A percentile compares a stretch with the other conserved stretches of the same genome.
These are phyloP conservation scores for Stegodyphus mimosarum DNA, from an alignment of 1,140 invertebrate genomes.

Conservation along the genomic window DNA sequence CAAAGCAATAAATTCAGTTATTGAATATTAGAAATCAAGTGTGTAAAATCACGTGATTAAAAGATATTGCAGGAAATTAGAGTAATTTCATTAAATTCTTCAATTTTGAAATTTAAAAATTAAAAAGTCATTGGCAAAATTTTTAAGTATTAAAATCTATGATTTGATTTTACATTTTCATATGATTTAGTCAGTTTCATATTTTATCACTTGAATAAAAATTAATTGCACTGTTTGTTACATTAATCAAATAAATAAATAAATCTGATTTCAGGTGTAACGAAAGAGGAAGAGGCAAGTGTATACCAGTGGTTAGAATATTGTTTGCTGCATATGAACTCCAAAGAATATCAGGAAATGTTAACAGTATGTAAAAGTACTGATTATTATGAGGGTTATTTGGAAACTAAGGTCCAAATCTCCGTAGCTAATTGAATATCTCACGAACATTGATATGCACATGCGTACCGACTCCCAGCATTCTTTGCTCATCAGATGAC, in stretches of 20 bases:
- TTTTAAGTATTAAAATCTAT: not conserved
- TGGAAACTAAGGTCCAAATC: not conserved
- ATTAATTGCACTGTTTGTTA: not conserved
- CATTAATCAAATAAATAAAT: too few relatives aligned
- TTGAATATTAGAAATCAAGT: too few relatives aligned
- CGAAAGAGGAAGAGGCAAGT: not conserved
- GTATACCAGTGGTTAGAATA: slow-evolving; percentile 6
- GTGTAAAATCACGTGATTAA: too few relatives aligned
- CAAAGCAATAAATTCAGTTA: too few relatives aligned
- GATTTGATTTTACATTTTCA: not conserved
- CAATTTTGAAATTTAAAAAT: not conserved
- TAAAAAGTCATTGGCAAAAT: not conserved
- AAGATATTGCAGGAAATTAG: too few relatives aligned
- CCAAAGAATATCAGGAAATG: not conserved
- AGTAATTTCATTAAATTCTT: not conserved
- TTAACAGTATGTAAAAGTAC: not conserved
- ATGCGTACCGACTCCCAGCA: not conserved
- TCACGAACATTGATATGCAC: not conserved
- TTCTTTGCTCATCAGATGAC: not conserved
- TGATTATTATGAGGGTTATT: not conserved
- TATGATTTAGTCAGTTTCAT: not conserved
- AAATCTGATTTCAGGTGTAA: not conserved
- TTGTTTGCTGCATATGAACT: slow-evolving; percentile 2
- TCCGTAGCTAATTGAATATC: not conserved
- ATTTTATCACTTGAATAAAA: not conserved